Conservation (phyloP, 2,888 invertebrate genomes). For the Herminia tarsipennalis region DNA sequence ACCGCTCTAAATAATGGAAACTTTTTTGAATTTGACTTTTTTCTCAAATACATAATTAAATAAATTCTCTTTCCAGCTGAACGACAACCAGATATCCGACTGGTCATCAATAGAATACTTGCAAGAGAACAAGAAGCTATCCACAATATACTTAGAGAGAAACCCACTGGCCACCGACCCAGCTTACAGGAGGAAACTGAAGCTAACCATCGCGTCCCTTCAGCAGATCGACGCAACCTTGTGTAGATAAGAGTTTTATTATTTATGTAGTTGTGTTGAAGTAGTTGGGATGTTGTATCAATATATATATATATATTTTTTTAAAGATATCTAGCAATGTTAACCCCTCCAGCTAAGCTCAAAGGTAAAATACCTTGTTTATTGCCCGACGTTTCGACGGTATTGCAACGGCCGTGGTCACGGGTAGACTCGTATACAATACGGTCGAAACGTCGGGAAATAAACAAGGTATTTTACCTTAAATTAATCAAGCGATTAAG, state of each 20-base stretch:
- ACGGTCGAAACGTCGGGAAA: too few relatives aligned
- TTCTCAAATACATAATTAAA: background rate
- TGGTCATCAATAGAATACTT: conserved; percentile 94
- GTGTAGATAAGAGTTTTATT: conserved; percentile 87
- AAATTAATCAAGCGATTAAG: too few relatives aligned
- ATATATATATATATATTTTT: background rate
- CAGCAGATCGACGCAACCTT: conserved; percentile 98
- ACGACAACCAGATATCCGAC: conserved; percentile 94
- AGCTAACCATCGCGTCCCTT: conserved; percentile 93
- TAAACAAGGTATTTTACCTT: too few relatives aligned
- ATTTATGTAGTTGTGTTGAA: conserved; percentile 14
- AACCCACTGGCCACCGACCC: conserved; percentile 94
- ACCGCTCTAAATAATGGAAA: too few relatives aligned
- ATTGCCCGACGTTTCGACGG: too few relatives aligned
- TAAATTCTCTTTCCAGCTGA: conserved; percentile 88
- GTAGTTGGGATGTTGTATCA: conserved; percentile 28
- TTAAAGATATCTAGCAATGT: background rate
- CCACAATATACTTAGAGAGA: conserved; percentile 96
- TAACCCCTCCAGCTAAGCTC: too few relatives aligned
- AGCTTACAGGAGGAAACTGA: conserved; percentile 96
- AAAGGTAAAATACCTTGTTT: too few relatives aligned
- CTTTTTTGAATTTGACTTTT: too few relatives aligned
- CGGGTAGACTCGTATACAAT: too few relatives aligned
- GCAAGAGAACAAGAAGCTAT: conserved; percentile 87
- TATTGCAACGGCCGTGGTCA: too few relatives aligned